Evolutionary conservation across 2,797 vertebrate genomes (phyloP).

Genomic region (Brachyrhaphis roseni): DNA sequence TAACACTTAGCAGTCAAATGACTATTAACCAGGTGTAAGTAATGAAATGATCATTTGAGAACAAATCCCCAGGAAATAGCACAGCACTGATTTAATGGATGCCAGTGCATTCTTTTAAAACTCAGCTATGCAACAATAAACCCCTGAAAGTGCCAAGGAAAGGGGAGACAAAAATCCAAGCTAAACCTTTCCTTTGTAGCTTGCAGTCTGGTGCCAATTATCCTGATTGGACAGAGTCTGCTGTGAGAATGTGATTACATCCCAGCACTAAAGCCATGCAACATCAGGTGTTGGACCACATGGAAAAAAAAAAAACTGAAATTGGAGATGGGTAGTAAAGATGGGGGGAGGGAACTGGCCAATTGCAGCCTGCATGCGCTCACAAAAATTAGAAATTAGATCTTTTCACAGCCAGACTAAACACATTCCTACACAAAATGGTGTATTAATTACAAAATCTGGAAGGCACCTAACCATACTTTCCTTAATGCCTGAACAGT

Average conservation of each 20-base stretch:
- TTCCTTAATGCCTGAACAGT: conserved; percentile 27
- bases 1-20: background rate
- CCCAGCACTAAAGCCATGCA: conserved; percentile 46
- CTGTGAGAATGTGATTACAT: conserved; percentile 64
- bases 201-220: conserved; percentile 74
- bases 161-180: background rate
- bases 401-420: conserved; percentile 32
- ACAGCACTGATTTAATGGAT: conserved; percentile 22
- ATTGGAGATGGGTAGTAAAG: conserved; percentile 55
- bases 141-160: conserved; percentile 12
- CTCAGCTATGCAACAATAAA: conserved; percentile 42
- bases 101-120: conserved; percentile 18
- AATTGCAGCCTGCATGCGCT: conserved; percentile 59
- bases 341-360: conserved; percentile 16
- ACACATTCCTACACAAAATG: conserved; percentile 44
- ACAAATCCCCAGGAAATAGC: conserved; percentile 13
- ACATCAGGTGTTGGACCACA: conserved; percentile 71
- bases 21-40: background rate
- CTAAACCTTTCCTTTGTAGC: conserved; percentile 45
- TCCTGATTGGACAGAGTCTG: conserved; percentile 62
- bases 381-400: conserved; percentile 49
- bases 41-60: conserved; percentile 5
- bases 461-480: conserved; percentile 22
- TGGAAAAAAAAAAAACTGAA: conserved; percentile 47
- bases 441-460: conserved; percentile 16